Conservation (phyloP, 2,113 vertebrate genomes). For the Panurus biarmicus region DNA sequence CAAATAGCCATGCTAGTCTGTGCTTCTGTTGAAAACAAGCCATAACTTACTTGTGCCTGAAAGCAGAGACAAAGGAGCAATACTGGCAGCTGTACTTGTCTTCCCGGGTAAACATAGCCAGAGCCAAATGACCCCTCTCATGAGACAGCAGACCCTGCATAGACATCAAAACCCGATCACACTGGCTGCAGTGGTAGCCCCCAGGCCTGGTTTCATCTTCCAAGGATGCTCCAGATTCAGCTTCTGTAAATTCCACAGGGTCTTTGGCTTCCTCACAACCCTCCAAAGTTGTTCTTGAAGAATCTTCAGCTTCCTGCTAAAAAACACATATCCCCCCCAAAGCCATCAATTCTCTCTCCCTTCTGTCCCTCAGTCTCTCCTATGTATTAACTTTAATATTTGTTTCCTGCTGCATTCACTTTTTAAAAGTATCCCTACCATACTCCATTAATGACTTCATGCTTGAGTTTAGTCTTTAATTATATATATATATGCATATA, state of each 20-base stretch:
- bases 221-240: conserved; percentile 71
- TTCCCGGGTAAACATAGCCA: conserved; percentile 87
- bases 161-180: conserved; percentile 97
- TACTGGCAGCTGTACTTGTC: conserved; percentile 99
- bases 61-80: conserved; percentile 95
- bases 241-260: conserved; percentile 70
- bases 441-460: neutral
- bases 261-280: conserved; percentile 68
- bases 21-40: neutral
- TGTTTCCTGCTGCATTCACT: neutral
- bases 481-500: neutral
- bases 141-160: conserved; percentile 98
- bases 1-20: neutral
- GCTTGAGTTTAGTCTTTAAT: neutral
- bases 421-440: neutral
- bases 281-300: conserved; percentile 69
- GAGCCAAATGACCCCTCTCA: conserved; percentile 94
- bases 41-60: conserved; percentile 94
- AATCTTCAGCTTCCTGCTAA: conserved; percentile 75
- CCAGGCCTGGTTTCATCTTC: conserved; percentile 80
- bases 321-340: conserved; percentile 72
- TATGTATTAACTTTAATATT: neutral
- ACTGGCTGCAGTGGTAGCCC: conserved; percentile 89
- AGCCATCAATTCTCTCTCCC: conserved; percentile 55
- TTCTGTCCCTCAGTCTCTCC: conserved; percentile 54